Evolutionary conservation across 2,113 vertebrate genomes (phyloP).

Genomic region (Oryzias curvinotus): DNA sequence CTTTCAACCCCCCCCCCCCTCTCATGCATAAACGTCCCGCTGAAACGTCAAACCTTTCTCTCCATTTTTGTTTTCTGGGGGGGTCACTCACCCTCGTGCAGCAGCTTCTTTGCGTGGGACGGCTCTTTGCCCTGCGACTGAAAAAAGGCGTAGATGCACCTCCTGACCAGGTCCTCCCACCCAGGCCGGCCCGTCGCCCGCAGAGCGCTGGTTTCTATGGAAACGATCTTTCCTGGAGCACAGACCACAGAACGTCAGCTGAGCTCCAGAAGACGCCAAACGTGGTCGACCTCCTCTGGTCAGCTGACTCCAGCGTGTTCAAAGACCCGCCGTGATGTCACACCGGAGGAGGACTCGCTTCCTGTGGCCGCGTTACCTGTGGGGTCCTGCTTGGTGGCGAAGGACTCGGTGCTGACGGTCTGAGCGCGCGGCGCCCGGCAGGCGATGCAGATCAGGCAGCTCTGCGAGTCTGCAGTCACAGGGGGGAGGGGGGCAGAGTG

Average conservation of each 20-base stretch:
- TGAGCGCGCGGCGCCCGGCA: slow-evolving; percentile 85
- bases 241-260: slow-evolving; percentile 13
- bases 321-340: background rate
- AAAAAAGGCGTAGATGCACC: slow-evolving; percentile 98
- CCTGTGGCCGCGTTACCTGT: slow-evolving; percentile 79
- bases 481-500: background rate
- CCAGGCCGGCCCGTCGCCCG: slow-evolving; percentile 89
- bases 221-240: slow-evolving; percentile 93
- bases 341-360: background rate
- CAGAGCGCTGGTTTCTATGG: slow-evolving; percentile 94
- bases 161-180: slow-evolving; percentile 96
- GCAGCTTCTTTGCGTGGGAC: slow-evolving; percentile 93
- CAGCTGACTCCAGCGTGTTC: too few relatives aligned
- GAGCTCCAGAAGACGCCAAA: too few relatives aligned
- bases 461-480: slow-evolving; percentile 85
- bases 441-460: slow-evolving; percentile 92
- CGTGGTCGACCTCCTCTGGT: too few relatives aligned
- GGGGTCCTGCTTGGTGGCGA: slow-evolving; percentile 95
- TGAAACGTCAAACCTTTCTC: background rate
- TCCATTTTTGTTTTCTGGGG: too few relatives aligned
- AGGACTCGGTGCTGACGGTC: slow-evolving; percentile 84
- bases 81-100: slow-evolving; percentile 89
- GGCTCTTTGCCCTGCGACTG: slow-evolving; percentile 94
- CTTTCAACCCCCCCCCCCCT: background rate
- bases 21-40: too few relatives aligned